Percentiles rank a stretch among this genome's conserved stretches.
Evolutionary conservation across 2,113 vertebrate genomes (phyloP).

Genomic region (Gymnogyps californianus): DNA sequence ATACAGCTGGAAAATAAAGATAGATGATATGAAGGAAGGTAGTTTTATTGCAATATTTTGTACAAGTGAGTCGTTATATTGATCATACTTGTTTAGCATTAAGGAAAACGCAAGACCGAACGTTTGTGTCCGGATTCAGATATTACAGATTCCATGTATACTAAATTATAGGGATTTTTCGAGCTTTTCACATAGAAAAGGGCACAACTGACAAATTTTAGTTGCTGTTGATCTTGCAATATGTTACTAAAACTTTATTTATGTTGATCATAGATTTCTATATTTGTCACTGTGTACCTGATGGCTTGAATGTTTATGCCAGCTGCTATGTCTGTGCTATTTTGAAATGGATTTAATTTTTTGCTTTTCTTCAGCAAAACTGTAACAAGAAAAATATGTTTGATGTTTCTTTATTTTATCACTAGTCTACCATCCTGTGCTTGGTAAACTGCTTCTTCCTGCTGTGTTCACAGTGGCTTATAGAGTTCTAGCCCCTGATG

Average conservation of each 20-base stretch:
- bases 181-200: not conserved
- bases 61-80: not conserved
- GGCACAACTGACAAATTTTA: not conserved
- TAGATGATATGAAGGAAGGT: not conserved
- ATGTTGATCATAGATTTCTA: not conserved
- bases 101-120: not conserved
- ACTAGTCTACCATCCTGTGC: not conserved
- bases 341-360: not conserved
- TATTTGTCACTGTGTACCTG: not conserved
- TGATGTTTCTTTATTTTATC: not conserved
- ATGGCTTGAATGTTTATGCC: not conserved
- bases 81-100: not conserved
- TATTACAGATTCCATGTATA: not conserved
- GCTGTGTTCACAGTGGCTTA: not conserved
- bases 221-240: not conserved
- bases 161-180: not conserved
- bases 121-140: not conserved
- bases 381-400: not conserved
- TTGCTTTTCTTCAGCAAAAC: not conserved
- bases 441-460: not conserved
- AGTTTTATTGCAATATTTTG: not conserved
- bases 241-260: not conserved
- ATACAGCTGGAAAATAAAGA: not conserved
- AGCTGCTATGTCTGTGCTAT: not conserved
- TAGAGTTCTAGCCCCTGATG: not conserved